These are phyloP conservation scores for Circaetus cinerascens DNA, from an alignment of 2,113 vertebrate genomes.

Conservation along the genomic window DNA sequence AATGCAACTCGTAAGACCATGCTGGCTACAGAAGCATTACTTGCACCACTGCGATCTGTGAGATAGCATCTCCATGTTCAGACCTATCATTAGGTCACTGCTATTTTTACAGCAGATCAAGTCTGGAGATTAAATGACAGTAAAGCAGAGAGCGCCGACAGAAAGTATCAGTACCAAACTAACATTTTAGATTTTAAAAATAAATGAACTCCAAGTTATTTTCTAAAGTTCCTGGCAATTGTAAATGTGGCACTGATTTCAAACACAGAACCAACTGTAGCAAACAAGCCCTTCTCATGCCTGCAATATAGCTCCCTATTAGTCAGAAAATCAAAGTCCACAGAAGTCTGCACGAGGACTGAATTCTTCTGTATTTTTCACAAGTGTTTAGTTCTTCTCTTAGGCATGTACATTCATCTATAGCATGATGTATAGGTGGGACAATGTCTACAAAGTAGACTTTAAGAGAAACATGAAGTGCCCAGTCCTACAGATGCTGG, in stretches of 20 bases:
- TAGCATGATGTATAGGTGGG: neutral
- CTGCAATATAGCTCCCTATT: neutral
- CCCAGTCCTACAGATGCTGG: neutral
- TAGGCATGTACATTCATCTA: neutral
- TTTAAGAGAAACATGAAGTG: neutral
- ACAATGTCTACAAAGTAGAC: neutral
- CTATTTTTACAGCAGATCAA: neutral
- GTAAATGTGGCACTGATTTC: neutral
- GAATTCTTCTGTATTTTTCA: neutral
- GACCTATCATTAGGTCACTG: neutral
- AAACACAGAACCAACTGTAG: neutral
- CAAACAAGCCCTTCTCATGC: neutral
- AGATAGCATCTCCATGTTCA: neutral
- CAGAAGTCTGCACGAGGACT: neutral
- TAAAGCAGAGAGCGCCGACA: neutral
- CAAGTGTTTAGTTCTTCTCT: neutral
- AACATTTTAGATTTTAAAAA: neutral
- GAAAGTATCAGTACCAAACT: neutral
- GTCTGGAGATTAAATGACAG: neutral
- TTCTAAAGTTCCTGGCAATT: neutral
- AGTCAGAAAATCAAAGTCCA: neutral
- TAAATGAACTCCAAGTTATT: neutral
- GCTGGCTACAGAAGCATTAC: neutral
- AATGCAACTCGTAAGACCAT: accelerated
- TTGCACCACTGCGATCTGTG: neutral